A percentile compares a stretch with the other conserved stretches of the same genome.
Evolutionary conservation across 1,140 invertebrate genomes (phyloP).

Genomic region (Drosophila biarmipes): DNA sequence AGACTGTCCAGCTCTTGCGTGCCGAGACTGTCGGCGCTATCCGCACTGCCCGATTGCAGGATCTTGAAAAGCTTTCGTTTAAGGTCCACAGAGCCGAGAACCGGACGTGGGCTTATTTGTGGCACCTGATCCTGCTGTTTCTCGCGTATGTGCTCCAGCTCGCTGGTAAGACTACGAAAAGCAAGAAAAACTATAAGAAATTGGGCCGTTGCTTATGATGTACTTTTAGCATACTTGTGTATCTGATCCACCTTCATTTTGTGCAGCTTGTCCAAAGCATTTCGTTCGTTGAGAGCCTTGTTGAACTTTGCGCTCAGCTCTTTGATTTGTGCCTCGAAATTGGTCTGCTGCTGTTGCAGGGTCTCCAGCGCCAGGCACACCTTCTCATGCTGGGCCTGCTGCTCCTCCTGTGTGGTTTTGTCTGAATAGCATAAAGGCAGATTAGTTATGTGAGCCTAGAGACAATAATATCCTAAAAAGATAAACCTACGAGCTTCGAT

Average conservation of each 20-base stretch:
- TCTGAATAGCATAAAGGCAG: conserved; percentile 27
- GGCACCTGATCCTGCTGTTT: conserved; percentile 46
- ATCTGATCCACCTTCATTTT: conserved; percentile 83
- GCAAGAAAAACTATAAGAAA: neutral
- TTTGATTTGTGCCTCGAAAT: conserved; percentile 68
- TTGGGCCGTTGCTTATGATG: neutral
- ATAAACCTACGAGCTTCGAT: conserved; percentile 67
- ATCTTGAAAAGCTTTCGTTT: conserved; percentile 77
- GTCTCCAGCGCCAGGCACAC: conserved; percentile 57
- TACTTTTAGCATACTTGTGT: conserved; percentile 45
- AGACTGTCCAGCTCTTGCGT: conserved; percentile 74
- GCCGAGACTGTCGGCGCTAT: conserved; percentile 40
- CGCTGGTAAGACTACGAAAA: conserved; percentile 59
- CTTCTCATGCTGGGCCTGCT: conserved; percentile 69
- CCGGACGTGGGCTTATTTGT: neutral
- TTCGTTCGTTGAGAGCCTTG: conserved; percentile 70
- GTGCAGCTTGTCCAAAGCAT: conserved; percentile 77
- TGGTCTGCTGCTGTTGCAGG: conserved; percentile 59
- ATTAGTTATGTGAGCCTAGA: too few relatives aligned
- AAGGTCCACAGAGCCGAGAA: conserved; percentile 61
- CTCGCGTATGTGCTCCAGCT: conserved; percentile 69
- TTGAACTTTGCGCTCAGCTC: conserved; percentile 63
- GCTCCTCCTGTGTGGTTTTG: conserved; percentile 71
- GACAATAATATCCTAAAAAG: neutral
- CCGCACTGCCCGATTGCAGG: conserved; percentile 60